A percentile compares a stretch with the other conserved stretches of the same genome.
Conservation (phyloP, 2,113 vertebrate species). For the Ovis canadensis region DNA sequence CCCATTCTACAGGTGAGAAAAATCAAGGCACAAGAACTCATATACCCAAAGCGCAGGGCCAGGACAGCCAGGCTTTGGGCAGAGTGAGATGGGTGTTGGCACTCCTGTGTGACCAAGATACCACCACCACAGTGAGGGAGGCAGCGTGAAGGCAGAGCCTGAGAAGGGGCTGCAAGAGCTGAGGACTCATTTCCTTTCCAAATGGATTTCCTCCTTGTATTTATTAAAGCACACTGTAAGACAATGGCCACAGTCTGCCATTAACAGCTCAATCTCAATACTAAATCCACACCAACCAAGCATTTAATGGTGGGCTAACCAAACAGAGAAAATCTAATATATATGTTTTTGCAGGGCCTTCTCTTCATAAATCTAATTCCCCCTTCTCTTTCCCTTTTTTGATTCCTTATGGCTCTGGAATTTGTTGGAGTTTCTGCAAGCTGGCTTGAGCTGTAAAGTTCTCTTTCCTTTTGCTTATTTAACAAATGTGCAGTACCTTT, state of each 20-base stretch:
- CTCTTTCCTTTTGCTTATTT: slow-evolving; percentile 68
- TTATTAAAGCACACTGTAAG: slow-evolving; percentile 40
- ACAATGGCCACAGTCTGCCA: not conserved
- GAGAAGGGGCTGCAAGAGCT: not conserved
- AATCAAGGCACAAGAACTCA: not conserved
- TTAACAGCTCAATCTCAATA: slow-evolving; percentile 3
- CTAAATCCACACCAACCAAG: slow-evolving; percentile 17
- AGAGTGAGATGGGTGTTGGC: not conserved
- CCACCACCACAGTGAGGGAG: rapidly evolving
- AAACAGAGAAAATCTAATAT: slow-evolving; percentile 56
- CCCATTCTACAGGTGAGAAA: not conserved
- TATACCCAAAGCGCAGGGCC: not conserved
- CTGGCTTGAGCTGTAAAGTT: not conserved
- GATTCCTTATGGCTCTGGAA: slow-evolving; percentile 37
- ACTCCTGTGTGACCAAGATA: not conserved
- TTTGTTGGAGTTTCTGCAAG: slow-evolving; percentile 51
- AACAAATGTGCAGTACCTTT: slow-evolving; percentile 68
- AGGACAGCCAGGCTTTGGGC: not conserved
- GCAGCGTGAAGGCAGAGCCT: rapidly evolving
- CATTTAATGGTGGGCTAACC: slow-evolving; percentile 28
- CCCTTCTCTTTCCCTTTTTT: not conserved
- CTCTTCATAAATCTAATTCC: slow-evolving; percentile 11
- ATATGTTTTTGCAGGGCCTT: slow-evolving; percentile 37
- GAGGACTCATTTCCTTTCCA: not conserved
- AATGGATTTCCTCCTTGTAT: not conserved